A percentile compares a stretch with the other conserved stretches of the same genome.
These are phyloP conservation scores for Leptinotarsa tumamoca DNA, from an alignment of 2,888 invertebrate species.

Conservation along the genomic window DNA sequence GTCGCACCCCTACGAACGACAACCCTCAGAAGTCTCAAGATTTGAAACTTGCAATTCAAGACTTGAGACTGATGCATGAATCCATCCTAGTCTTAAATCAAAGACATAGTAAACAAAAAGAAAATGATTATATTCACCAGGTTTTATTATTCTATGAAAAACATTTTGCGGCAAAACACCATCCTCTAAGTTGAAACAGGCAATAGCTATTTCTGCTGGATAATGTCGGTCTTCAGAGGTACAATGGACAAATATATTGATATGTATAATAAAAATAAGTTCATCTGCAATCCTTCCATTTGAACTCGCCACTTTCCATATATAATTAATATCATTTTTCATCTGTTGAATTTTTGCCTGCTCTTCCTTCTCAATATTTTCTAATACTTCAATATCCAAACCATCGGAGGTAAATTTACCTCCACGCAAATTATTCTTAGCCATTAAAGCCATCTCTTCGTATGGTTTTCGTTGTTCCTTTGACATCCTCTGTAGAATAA, in stretches of 20 bases:
- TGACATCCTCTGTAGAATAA: conserved; percentile 41
- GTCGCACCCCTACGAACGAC: no score
- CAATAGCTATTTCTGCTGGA: conserved; percentile 55
- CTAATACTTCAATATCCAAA: conserved; percentile 48
- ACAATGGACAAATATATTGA: conserved; percentile 53
- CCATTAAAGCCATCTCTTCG: conserved; percentile 41
- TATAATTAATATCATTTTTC: conserved; percentile 46
- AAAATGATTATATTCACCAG: conserved; percentile 46
- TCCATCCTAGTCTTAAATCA: no score
- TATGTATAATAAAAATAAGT: conserved; percentile 53
- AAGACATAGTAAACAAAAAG: no score
- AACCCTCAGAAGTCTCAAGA: no score
- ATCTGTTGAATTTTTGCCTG: conserved; percentile 45
- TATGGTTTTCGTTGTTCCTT: conserved; percentile 48
- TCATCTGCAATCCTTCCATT: conserved; percentile 45
- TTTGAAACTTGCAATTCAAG: no score
- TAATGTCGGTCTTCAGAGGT: conserved; percentile 39
- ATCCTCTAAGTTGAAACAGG: conserved; percentile 52
- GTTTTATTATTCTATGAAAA: conserved; percentile 51
- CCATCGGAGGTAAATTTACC: conserved; percentile 50
- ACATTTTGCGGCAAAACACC: conserved; percentile 53
- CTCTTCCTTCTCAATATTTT: conserved; percentile 41
- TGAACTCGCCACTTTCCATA: conserved; percentile 37
- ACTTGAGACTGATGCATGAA: no score
- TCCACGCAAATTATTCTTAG: conserved; percentile 37